Base-by-base conservation (phyloP, 2,888 invertebrate species). In the Meteorus colon region DNA sequence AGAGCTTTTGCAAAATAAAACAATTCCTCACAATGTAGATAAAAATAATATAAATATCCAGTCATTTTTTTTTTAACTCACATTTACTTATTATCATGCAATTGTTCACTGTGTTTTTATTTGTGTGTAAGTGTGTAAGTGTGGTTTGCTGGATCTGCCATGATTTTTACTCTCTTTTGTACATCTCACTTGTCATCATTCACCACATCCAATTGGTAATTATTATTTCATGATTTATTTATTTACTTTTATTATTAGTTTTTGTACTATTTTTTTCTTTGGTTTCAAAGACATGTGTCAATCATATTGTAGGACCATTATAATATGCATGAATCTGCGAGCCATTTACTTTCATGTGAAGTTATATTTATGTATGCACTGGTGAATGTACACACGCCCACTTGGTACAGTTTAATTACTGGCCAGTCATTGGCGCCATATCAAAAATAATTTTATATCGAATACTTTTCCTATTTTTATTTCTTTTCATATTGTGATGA, bases 341-440 rank as follows among this genome's bases (percentile, higher is more conserved):
- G 37, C 8, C 34, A 41, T 55, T n/a, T 8, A 55, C 41, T 12
- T 41, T 12, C 12, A 19, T 19, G 8, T 55, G 8, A 2, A 55
- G 2, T n/a, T 55, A 55, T 24, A 55, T 19, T n/a, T 65, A 65
- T 41, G 24, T 31, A n/a, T 29, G 48, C 27, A 29, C 19, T 67
- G 65, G 51, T 63, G 62, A 48, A 51, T 37, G 48, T 63, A 34
- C 27, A 68, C 31, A 68, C 68, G 60, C 68, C 60, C 62, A 74
- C 63, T 29, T 62, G 24, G 62, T 16, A 48, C 5, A 68, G 29
- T 74, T 48, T 63, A 51, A 69, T 69, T 69, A 74, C 48, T 41
- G 62, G 48, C 63, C 62, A 60, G 62, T 63, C 51, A 31, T 27
- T 74, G 74, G 74, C 69, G 74, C 69, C 74, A 73, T n/a, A 63